These are phyloP conservation scores for Drosophila anceps DNA, from an alignment of 2,888 invertebrate species.

Conservation along the genomic window DNA sequence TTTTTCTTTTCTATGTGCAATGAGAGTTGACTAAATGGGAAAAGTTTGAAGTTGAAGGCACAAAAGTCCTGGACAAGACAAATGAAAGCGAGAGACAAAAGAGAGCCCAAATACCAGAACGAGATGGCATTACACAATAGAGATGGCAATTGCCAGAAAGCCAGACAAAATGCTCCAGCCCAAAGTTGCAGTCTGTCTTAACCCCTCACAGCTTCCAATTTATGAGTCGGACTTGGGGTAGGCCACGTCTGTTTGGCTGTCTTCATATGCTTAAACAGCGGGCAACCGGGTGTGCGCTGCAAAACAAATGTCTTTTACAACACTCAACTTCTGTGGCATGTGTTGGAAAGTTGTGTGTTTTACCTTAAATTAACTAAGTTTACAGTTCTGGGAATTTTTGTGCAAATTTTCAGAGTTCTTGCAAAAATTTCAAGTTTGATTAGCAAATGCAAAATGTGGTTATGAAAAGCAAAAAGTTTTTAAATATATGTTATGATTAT, in stretches of 20 bases:
- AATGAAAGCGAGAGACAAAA: conserved; percentile 61
- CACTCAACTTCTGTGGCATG: conserved; percentile 34
- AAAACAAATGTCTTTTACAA: conserved; percentile 32
- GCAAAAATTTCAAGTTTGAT: conserved; percentile 1
- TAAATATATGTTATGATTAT: not conserved
- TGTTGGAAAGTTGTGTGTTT: conserved; percentile 18
- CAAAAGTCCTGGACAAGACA: conserved; percentile 75
- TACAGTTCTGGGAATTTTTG: conserved; percentile 1
- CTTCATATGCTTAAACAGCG: conserved; percentile 5
- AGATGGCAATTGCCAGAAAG: conserved; percentile 12
- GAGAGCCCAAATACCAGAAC: conserved; percentile 27
- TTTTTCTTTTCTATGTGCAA: conserved; percentile 35
- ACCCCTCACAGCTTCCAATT: conserved; percentile 24
- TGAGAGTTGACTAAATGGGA: conserved; percentile 75
- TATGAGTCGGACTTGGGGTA: conserved; percentile 25
- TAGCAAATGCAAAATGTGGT: not conserved
- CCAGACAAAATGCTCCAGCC: conserved; percentile 17
- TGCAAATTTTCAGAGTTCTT: not conserved
- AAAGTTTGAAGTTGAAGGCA: conserved; percentile 77
- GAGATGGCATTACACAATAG: conserved; percentile 20
- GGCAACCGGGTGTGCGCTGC: conserved; percentile 13
- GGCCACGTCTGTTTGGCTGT: conserved; percentile 1
- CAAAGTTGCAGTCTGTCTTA: conserved; percentile 36
- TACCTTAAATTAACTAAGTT: conserved; percentile 18
- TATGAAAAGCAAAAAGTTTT: not conserved